These are phyloP conservation scores for Anas acuta DNA, from an alignment of 2,797 vertebrate genomes.

Conservation along the genomic window DNA sequence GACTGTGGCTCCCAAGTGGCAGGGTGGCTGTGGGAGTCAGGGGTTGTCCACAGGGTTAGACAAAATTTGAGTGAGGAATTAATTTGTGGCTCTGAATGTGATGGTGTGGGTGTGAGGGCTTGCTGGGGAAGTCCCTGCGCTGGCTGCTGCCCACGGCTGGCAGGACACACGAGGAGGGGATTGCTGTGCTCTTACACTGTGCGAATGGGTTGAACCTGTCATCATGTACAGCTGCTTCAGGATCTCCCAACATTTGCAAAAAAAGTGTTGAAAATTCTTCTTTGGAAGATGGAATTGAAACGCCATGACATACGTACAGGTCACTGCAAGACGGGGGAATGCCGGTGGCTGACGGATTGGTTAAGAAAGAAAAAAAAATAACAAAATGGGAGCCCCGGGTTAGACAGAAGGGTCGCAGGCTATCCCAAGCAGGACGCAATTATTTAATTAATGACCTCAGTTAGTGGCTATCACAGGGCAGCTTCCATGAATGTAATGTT, in stretches of 20 bases:
- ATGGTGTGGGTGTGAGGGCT: not conserved
- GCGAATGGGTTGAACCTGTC: not conserved
- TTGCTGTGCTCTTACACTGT: not conserved
- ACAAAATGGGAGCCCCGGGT: not conserved
- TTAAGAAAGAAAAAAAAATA: not conserved
- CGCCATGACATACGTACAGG: not conserved
- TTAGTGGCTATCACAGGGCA: not conserved
- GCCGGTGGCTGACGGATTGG: not conserved
- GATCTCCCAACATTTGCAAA: not conserved
- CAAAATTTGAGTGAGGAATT: not conserved
- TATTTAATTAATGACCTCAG: not conserved
- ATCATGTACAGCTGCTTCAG: fast-evolving
- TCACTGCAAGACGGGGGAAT: not conserved
- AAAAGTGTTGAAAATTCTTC: not conserved
- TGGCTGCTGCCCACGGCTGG: not conserved
- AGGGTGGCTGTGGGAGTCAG: not conserved
- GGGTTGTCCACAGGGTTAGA: not conserved
- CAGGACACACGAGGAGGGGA: not conserved
- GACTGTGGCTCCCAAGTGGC: fast-evolving
- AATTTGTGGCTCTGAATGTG: not conserved
- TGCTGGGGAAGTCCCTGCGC: not conserved
- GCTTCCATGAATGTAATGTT: not conserved
- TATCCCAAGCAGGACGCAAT: not conserved
- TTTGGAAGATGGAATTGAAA: not conserved
- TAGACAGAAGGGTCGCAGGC: not conserved